Base-by-base conservation (phyloP, 2,797 vertebrate genomes). In the Macropodus opercularis region DNA sequence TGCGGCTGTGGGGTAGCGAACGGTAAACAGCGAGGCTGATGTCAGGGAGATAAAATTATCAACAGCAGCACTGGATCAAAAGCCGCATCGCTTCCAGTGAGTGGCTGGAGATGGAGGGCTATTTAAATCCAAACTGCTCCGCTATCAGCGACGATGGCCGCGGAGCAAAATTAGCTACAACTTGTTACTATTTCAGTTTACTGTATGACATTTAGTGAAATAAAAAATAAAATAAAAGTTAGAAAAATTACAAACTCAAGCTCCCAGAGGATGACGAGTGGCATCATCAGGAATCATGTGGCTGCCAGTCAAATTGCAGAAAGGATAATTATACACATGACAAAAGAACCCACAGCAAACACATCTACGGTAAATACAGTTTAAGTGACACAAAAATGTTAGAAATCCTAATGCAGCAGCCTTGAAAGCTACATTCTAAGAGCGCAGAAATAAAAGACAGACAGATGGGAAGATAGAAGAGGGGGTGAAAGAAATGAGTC, bases 271-370 rank as follows among this genome's bases (percentile, higher is more conserved):
- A 31, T 41, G 60, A 52, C 47, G 26, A 48, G 50, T 2, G 2
- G 22, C 55, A 18, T 22, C 21, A 17, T 51, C 32, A 46, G 1
- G 6, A n/a, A 49, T 0, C 41, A 49, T 52, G 53, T 24, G 35
- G 13, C 48, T 12, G 61, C 55, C 46, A 62, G 13, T 69, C 48
- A 38, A 47, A 19, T 36, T n/a, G 34, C 48, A 40, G 57, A 53
- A 24, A n/a, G 5, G 17, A 35, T 8, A 57, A 80, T 60, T 43
- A 55, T 13, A 38, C 4, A 12, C n/a, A n/a, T n/a, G n/a, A 8
- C 29, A n/a, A 8, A 38, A 54, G 50, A 29, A 1, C 15, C 31
- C 21, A 23, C 19, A 44, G 44, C 49, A 59, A 23, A 48, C 26
- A 22, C 49, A 35, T 2, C 35, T 22, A 13, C 0, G n/a, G n/a